Base-by-base conservation (phyloP, 1,140 invertebrate genomes). In the Patella vulgata region DNA sequence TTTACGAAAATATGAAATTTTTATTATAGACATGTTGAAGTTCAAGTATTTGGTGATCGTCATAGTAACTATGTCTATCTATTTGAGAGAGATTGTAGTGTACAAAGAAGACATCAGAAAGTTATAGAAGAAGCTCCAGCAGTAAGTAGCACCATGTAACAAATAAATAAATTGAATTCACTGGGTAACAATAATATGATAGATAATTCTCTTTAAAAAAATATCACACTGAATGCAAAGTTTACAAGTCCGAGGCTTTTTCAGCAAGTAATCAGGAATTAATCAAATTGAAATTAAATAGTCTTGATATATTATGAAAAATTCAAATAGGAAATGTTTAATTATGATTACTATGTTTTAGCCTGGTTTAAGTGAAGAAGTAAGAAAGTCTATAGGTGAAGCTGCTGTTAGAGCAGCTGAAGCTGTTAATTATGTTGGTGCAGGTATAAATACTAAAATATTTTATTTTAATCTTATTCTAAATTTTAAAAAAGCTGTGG, bases 41-140 rank as follows among this genome's bases (percentile, higher is more conserved):
- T 97, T 0, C 95, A 96, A 66, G 82, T 86, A 33, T 84, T 84
- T 71, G 90, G 89, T 5, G 90, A 91, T 77, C 77, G 83, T 30
- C 86, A 89, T 80, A 87, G 85, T n/a, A 90, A 91, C 74, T 89
- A 88, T 78, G 88, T 91, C 0, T 89, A 91, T 78, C 74, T 91
- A 33, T 90, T 88, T 86, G 97, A 99, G 85, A 87, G 97, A 75
- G 97, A 99, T 81, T 99, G 97, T 81, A 96, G 93, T 44, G 92
- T 99, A 21, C 97, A 99, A 82, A 88, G 97, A 69, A 86, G 97
- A 61, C 96, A 99, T 87, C 97, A 99, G 79, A 99, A 99, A 86
- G 91, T 99, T 48, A 97, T 99, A 53, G 97, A 99, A 86, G 97
- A 99, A 88, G 95, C 97, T 11, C 97, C 97, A 36, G 95, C 93